These are phyloP conservation scores for Crenuchus spilurus DNA, from an alignment of 2,797 vertebrate species.

Conservation along the genomic window DNA sequence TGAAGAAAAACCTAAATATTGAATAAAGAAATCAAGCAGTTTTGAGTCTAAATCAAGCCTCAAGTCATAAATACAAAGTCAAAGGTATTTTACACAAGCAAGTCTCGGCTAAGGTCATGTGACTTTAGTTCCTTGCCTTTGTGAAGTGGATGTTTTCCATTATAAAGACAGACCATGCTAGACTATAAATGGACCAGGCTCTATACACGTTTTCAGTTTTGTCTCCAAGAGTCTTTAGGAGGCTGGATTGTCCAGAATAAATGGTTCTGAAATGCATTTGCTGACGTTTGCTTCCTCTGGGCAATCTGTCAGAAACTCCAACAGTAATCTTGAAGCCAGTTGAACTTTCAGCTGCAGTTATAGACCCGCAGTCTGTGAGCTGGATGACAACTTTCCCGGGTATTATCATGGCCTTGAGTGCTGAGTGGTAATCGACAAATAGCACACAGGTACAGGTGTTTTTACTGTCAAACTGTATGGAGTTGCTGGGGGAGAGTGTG, in stretches of 20 bases:
- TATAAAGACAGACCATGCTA: too few relatives aligned
- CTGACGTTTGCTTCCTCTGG: slow-evolving; percentile 16
- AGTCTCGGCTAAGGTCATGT: too few relatives aligned
- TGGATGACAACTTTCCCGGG: slow-evolving; percentile 36
- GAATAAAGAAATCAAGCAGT: too few relatives aligned
- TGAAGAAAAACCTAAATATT: too few relatives aligned
- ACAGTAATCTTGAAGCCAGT: slow-evolving; percentile 4
- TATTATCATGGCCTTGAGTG: slow-evolving; percentile 35
- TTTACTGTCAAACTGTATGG: slow-evolving; percentile 23
- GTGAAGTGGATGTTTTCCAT: too few relatives aligned
- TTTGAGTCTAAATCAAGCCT: too few relatives aligned
- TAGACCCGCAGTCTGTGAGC: slow-evolving; percentile 22
- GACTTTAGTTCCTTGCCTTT: too few relatives aligned
- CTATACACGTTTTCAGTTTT: too few relatives aligned
- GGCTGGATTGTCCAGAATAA: not conserved
- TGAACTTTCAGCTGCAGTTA: slow-evolving; percentile 27
- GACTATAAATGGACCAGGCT: too few relatives aligned
- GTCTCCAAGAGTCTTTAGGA: too few relatives aligned
- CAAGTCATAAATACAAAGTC: too few relatives aligned
- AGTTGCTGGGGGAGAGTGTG: not conserved
- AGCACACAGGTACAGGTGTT: slow-evolving; percentile 27
- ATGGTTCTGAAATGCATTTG: slow-evolving; percentile 2
- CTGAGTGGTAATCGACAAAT: slow-evolving; percentile 44
- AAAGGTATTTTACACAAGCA: too few relatives aligned
- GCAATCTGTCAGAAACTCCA: slow-evolving; percentile 21